A percentile compares a stretch with the other conserved stretches of the same genome.
These are phyloP conservation scores for Plumapathes pennacea DNA, from an alignment of 92 coral and sea anemone genomes.

Conservation along the genomic window DNA sequence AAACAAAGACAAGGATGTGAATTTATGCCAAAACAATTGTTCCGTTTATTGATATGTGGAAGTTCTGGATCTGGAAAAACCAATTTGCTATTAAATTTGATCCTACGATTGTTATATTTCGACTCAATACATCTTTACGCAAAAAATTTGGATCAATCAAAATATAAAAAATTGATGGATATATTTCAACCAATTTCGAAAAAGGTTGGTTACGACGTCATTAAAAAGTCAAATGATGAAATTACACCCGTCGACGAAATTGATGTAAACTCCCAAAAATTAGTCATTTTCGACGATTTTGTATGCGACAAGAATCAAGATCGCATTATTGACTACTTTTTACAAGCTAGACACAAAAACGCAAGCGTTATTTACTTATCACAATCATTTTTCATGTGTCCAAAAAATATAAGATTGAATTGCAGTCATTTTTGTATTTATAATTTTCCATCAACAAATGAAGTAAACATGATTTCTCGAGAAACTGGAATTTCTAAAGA, in stretches of 20 bases:
- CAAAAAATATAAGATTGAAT: slow-evolving; percentile 3
- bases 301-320: slow-evolving; percentile 9
- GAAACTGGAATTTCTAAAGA: neutral
- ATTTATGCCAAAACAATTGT: neutral
- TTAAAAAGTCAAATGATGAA: neutral
- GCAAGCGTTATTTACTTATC: neutral
- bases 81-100: neutral
- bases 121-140: neutral
- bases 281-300: slow-evolving; percentile 18
- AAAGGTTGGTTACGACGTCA: neutral
- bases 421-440: slow-evolving; percentile 9
- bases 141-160: neutral
- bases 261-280: neutral
- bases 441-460: neutral
- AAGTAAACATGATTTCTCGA: too few relatives aligned
- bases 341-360: slow-evolving; percentile 5
- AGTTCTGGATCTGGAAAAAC: slow-evolving; percentile 5
- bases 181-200: neutral
- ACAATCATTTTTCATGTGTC: slow-evolving; percentile 7
- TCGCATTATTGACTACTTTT: slow-evolving; percentile 11
- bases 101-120: too few relatives aligned
- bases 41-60: neutral
- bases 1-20: neutral
- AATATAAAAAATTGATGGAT: neutral
- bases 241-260: neutral